Conservation (phyloP, 2,113 vertebrate species). For the Muscicapa adusta region DNA sequence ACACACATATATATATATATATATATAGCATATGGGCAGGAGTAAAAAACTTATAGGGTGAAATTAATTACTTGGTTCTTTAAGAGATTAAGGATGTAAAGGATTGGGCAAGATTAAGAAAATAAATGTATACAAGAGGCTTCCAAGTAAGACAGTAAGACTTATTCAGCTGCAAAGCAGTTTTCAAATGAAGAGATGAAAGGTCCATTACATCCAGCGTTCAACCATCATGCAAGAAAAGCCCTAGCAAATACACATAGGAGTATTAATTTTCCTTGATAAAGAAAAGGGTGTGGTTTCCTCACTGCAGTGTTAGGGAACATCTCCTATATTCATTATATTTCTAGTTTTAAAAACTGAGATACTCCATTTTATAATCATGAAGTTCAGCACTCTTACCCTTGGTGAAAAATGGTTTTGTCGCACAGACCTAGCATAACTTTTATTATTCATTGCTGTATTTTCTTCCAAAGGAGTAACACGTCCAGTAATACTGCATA, state of each 20-base stretch:
- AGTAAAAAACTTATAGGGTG: background rate
- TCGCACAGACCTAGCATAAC: background rate
- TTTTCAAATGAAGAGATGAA: background rate
- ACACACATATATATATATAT: background rate
- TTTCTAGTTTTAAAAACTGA: background rate
- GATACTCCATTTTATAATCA: background rate
- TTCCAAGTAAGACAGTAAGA: background rate
- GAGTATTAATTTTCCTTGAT: background rate
- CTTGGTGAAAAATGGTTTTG: background rate
- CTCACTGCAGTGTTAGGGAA: background rate
- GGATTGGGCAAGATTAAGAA: background rate
- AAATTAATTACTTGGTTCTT: slow-evolving; percentile 10
- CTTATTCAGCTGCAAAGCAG: background rate
- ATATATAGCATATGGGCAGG: background rate
- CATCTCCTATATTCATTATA: background rate
- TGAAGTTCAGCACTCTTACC: background rate
- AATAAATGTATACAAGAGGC: background rate
- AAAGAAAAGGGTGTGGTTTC: background rate
- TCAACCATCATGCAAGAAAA: background rate
- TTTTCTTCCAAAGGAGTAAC: background rate
- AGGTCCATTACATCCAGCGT: background rate
- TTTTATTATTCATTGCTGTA: background rate
- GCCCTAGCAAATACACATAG: background rate
- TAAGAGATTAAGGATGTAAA: background rate
- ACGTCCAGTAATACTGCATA: background rate